A percentile compares a stretch with the other conserved stretches of the same genome.
These are phyloP conservation scores for Chloroceryle aenea DNA, from an alignment of 2,113 vertebrate species.

Conservation along the genomic window DNA sequence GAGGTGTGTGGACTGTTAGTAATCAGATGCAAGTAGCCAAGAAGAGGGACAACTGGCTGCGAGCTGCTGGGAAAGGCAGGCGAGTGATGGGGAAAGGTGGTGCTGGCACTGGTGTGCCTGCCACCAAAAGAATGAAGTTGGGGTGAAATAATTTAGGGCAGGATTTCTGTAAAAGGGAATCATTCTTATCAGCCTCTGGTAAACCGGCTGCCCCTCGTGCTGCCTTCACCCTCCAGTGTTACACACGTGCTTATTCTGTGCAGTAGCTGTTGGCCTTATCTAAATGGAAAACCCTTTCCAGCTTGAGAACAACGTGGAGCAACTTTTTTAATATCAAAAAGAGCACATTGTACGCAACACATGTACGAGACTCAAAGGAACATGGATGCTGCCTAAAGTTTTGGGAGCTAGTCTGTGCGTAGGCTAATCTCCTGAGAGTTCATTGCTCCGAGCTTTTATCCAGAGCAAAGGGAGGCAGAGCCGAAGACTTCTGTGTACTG, in stretches of 20 bases:
- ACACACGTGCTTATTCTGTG: background rate
- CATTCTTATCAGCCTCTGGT: background rate
- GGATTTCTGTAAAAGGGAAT: background rate
- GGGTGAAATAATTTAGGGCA: background rate
- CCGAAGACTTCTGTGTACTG: slow-evolving; percentile 30
- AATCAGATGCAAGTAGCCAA: background rate
- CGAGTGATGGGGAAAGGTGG: background rate
- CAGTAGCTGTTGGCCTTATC: slow-evolving; percentile 46
- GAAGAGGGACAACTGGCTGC: background rate
- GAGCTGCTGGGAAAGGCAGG: background rate
- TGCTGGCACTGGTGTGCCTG: background rate
- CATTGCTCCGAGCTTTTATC: slow-evolving; percentile 52
- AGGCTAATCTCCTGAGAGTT: slow-evolving; percentile 59
- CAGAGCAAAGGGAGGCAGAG: slow-evolving; percentile 43
- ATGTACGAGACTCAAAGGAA: slow-evolving; percentile 61
- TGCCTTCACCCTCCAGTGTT: background rate
- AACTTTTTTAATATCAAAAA: slow-evolving; percentile 52
- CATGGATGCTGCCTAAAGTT: slow-evolving; percentile 65
- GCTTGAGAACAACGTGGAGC: slow-evolving; percentile 46
- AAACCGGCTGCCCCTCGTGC: rapidly evolving
- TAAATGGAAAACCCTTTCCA: slow-evolving; percentile 63
- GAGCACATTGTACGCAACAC: slow-evolving; percentile 35
- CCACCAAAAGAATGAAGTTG: background rate
- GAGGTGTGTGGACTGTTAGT: background rate
- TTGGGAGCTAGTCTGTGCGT: background rate